Percentiles rank a stretch among this genome's conserved stretches.
phyloP scores from a whole-genome alignment of 37 sponge, comb jelly and placozoan species.

The Tethya wilhelma region DNA sequence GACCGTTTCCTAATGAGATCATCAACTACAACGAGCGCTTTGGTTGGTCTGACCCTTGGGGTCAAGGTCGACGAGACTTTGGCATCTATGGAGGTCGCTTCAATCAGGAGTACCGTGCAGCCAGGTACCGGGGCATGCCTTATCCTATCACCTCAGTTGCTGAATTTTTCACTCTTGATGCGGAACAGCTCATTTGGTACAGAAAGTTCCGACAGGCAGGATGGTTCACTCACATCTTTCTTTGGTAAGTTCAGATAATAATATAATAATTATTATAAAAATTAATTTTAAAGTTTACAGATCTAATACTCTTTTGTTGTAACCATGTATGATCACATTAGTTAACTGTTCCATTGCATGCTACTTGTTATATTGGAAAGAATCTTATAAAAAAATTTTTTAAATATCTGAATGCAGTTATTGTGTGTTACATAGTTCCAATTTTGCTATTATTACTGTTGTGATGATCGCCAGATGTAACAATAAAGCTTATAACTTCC shows the following conservation, averaged over 20 bases:
- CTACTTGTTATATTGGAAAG: too few relatives aligned
- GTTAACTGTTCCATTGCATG: too few relatives aligned
- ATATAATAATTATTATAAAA: too few relatives aligned
- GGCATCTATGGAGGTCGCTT: constrained; percentile 56
- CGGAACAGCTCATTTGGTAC: constrained; percentile 78
- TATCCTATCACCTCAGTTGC: constrained; percentile 73
- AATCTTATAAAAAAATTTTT: neutral
- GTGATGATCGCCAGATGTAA: neutral
- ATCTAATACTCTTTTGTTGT: too few relatives aligned
- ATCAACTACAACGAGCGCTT: constrained; percentile 70
- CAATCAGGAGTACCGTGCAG: constrained; percentile 60
- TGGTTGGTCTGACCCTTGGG: constrained; percentile 55
- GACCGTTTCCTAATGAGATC: constrained; percentile 39
- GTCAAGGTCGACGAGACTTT: constrained; percentile 60
- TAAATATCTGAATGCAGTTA: neutral
- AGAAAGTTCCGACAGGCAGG: constrained; percentile 82
- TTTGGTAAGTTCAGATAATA: constrained; percentile 64
- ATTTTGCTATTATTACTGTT: constrained; percentile 1
- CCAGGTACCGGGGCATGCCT: constrained; percentile 58
- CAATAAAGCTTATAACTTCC: neutral
- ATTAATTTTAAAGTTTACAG: too few relatives aligned
- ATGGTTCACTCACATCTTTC: constrained; percentile 71
- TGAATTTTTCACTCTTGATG: constrained; percentile 69
- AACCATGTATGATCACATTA: too few relatives aligned
- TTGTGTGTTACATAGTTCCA: neutral